Evolutionary conservation across 2,888 invertebrate species (phyloP), one percentile per base, ranked within the genome.

Genomic region (Lysandra coridon): DNA sequence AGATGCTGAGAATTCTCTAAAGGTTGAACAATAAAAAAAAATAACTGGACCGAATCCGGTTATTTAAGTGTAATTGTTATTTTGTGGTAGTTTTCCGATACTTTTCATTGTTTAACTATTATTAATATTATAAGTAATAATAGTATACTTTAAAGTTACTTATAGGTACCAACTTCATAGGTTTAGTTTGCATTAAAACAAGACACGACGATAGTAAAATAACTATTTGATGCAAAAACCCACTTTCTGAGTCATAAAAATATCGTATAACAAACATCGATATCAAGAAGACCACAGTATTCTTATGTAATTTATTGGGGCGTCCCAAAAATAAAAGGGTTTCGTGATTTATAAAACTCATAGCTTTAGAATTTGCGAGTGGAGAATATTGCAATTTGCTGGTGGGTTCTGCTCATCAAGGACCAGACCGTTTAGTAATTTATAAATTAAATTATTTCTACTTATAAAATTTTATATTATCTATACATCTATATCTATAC

Each of bases 271-370:
- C 14, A 69, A 33, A 69, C 30, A 64, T 30, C 23, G 30, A 64
- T 64, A 64, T 30, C 37, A 37, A 33, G 14, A 33, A 69, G 33
- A 33, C 69, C 69, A 69, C 69, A 69, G 30, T 69, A 69, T 37
- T 14, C 6, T 69, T 33, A 33, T 69, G 33, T 69, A 37, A 69
- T 69, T 69, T 37, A 69, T 33, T 5, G 5, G 6, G 14, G 4
- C 14, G 69, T 14, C 17, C 14, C 5, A 17, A 57, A 4, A 69
- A 69, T 37, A 69, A 69, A 69, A 69, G 37, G 69, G 69, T 33
- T 69, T 69, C 33, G 69, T 69, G 33, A 69, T 69, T 69, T 69
- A 69, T 37, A 69, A 30, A 69, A 69, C 69, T 14, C 69, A 69
- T 69, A 64, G 64, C 64, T 64, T 33, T 69, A 14, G 69, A 33